Conservation (phyloP, 2,113 vertebrate species). For the Illadopsis cleaveri region DNA sequence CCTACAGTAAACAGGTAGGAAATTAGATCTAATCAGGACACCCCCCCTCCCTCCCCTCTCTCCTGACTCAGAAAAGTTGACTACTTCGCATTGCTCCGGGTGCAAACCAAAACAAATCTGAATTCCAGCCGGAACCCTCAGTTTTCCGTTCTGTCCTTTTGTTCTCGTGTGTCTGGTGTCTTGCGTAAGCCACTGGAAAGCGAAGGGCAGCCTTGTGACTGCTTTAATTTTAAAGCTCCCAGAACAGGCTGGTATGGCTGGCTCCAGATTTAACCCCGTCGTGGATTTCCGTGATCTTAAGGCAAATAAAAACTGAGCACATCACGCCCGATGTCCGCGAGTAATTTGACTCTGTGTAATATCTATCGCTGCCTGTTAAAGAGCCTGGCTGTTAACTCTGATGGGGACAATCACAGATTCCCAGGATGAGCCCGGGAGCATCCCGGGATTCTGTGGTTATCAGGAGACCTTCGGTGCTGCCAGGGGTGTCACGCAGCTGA, state of each 20-base stretch:
- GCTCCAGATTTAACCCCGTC: not conserved
- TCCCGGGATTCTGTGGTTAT: not conserved
- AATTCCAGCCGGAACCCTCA: not conserved
- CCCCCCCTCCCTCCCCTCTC: slow-evolving; percentile 24
- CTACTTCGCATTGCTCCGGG: not conserved
- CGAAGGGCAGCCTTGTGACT: slow-evolving; percentile 17
- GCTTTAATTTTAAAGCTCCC: slow-evolving; percentile 37
- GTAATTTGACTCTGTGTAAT: not conserved
- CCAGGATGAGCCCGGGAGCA: not conserved
- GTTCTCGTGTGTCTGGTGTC: not conserved
- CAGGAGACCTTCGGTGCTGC: not conserved
- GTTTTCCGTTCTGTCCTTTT: slow-evolving; percentile 1
- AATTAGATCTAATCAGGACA: slow-evolving; percentile 70
- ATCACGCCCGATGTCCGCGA: not conserved
- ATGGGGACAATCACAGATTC: not conserved
- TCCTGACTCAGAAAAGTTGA: slow-evolving; percentile 41
- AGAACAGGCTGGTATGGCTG: not conserved
- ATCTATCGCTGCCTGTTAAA: not conserved
- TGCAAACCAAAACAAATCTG: not conserved
- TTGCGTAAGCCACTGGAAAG: slow-evolving; percentile 32
- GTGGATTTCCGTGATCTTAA: not conserved
- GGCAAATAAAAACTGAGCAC: not conserved
- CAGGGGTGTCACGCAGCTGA: rapidly evolving
- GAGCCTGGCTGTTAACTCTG: not conserved
- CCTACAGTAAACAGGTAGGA: slow-evolving; percentile 66